These are phyloP conservation scores for Petromus typicus DNA, from an alignment of 2,113 vertebrate species.

Conservation along the genomic window DNA sequence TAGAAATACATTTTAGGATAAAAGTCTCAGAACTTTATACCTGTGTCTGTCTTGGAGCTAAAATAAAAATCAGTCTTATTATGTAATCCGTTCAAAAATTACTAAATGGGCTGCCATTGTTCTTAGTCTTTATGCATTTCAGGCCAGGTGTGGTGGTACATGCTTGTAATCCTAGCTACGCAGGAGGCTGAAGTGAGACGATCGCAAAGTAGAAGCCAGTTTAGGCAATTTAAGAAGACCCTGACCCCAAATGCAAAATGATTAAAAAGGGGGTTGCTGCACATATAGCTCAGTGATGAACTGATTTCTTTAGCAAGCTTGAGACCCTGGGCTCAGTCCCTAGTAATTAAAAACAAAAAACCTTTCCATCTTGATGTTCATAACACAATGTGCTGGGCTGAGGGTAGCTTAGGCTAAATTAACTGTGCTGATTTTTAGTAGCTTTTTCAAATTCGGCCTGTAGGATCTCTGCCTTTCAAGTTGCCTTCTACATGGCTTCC, in stretches of 20 bases:
- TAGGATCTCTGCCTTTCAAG: neutral
- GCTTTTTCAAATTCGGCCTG: neutral
- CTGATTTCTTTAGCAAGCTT: neutral
- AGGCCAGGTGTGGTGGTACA: neutral
- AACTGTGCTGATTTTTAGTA: neutral
- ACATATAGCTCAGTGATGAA: neutral
- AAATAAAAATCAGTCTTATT: neutral
- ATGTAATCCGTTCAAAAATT: neutral
- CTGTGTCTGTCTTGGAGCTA: neutral
- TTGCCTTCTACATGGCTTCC: neutral
- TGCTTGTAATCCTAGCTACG: neutral
- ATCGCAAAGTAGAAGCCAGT: neutral
- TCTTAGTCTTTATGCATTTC: neutral
- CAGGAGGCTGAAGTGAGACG: neutral
- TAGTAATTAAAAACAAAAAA: neutral
- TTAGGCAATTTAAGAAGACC: neutral
- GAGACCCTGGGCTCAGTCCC: neutral
- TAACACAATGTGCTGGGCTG: neutral
- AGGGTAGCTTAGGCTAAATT: neutral
- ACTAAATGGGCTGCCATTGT: neutral
- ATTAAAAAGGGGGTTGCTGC: neutral
- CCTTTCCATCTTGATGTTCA: neutral
- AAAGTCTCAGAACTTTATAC: neutral
- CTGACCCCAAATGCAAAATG: neutral
- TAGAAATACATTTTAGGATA: constrained; percentile 39